phyloP scores from a whole-genome alignment of 2,113 vertebrate genomes.

The Anarhynchus alexandrinus region DNA sequence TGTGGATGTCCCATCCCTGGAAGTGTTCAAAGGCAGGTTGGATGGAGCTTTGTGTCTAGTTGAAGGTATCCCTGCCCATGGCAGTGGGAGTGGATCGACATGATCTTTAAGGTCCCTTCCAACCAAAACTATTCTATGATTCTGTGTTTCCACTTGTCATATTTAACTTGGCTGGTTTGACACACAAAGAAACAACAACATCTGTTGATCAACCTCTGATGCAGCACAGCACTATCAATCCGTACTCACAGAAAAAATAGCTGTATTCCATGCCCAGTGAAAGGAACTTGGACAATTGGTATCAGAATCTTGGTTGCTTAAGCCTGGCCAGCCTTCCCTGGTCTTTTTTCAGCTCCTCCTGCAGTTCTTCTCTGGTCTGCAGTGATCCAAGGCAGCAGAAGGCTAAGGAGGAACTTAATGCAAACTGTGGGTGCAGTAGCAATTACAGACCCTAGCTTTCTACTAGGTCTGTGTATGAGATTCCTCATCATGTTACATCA shows the following conservation, averaged over 20 bases:
- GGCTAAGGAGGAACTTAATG: not conserved
- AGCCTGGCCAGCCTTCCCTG: not conserved
- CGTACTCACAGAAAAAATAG: not conserved
- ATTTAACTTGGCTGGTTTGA: not conserved
- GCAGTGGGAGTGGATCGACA: too few relatives aligned
- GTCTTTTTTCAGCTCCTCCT: not conserved
- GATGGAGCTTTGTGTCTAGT: too few relatives aligned
- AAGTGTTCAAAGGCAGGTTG: too few relatives aligned
- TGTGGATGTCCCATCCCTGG: too few relatives aligned
- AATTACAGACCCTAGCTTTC: too few relatives aligned
- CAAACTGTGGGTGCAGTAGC: not conserved
- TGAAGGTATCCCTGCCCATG: too few relatives aligned
- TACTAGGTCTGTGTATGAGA: not conserved
- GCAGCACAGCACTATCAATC: not conserved
- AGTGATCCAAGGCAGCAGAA: not conserved
- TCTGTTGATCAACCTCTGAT: not conserved
- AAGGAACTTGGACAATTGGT: not conserved
- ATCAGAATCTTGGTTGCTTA: not conserved
- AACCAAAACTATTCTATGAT: too few relatives aligned
- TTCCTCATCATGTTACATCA: too few relatives aligned
- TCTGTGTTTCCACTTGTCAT: not conserved
- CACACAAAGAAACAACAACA: not conserved
- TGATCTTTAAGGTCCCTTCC: too few relatives aligned
- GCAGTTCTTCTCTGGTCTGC: not conserved
- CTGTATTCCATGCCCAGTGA: not conserved